These are phyloP conservation scores for Saturnia pavonia DNA, from an alignment of 2,888 invertebrate genomes.

Conservation along the genomic window DNA sequence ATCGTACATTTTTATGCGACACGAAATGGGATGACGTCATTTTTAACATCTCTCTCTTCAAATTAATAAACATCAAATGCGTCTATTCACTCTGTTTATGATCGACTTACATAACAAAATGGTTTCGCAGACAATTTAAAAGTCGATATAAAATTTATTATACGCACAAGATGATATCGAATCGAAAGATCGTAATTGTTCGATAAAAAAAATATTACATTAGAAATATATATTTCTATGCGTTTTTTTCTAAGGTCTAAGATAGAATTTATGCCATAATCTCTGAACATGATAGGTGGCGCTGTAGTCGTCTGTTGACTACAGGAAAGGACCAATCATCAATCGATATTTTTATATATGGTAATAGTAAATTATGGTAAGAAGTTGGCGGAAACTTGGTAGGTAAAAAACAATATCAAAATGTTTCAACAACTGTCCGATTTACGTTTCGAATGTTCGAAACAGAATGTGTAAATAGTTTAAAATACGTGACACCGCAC, in stretches of 20 bases:
- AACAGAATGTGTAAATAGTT: background rate
- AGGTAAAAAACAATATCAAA: background rate
- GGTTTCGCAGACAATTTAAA: background rate
- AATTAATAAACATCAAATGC: background rate
- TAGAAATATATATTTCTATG: background rate
- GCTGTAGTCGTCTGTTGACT: no score
- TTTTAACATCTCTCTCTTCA: slow-evolving; percentile 13
- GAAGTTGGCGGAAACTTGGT: background rate
- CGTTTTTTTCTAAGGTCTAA: background rate
- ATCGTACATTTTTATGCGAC: slow-evolving; percentile 24
- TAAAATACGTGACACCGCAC: background rate
- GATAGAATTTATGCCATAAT: no score
- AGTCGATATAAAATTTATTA: background rate
- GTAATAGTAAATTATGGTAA: no score
- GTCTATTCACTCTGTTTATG: slow-evolving; percentile 1
- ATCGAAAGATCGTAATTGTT: background rate
- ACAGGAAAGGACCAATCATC: no score
- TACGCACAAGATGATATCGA: background rate
- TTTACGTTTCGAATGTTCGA: background rate
- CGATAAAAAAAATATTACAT: background rate
- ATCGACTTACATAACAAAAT: slow-evolving; percentile 15
- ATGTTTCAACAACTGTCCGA: background rate
- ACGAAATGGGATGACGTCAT: slow-evolving; percentile 21
- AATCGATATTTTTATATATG: no score
- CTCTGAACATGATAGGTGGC: no score